These are phyloP conservation scores for Threskiornis aethiopicus DNA, from an alignment of 2,797 vertebrate species.

Conservation along the genomic window DNA sequence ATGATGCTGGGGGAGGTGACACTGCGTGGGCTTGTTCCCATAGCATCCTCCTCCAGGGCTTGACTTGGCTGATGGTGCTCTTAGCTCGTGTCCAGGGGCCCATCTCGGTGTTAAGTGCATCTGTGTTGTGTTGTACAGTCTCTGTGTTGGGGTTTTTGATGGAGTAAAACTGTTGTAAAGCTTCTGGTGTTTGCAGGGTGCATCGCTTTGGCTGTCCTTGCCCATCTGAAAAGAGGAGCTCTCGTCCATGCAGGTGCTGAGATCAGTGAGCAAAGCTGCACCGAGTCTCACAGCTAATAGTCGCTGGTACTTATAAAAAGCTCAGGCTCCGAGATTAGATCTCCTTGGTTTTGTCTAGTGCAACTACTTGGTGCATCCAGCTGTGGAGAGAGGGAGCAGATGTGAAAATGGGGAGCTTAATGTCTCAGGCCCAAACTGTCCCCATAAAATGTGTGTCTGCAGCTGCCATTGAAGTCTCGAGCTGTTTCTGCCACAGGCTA, in stretches of 20 bases:
- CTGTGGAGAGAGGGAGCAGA: neutral
- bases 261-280: neutral
- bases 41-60: neutral
- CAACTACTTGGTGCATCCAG: neutral
- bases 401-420: neutral
- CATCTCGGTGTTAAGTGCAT: fast-evolving
- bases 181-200: neutral
- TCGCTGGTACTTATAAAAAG: neutral
- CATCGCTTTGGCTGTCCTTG: neutral
- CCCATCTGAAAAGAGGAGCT: neutral
- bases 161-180: neutral
- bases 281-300: neutral
- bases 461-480: neutral
- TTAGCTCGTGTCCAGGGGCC: fast-evolving
- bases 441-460: neutral
- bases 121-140: neutral
- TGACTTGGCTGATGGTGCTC: neutral
- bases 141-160: neutral
- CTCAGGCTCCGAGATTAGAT: neutral
- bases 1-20: neutral
- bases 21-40: fast-evolving
- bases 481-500: neutral
- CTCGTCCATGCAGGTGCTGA: fast-evolving
- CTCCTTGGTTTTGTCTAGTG: neutral
- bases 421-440: neutral